Conservation (phyloP, 1,140 invertebrate genomes). For the Gonioctena quinquepunctata region DNA sequence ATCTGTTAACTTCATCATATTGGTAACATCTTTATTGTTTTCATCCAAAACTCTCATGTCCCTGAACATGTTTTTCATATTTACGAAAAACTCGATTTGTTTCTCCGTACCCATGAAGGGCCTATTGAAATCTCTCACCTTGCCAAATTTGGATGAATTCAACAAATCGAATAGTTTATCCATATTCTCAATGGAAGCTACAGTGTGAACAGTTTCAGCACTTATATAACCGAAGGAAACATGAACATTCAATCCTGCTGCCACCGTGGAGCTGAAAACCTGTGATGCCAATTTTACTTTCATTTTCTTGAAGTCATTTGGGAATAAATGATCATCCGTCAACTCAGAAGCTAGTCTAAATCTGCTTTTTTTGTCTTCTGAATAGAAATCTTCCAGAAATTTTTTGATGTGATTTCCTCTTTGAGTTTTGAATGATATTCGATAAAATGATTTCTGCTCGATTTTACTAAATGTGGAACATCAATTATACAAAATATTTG, state of each 20-base stretch:
- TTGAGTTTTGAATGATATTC: conserved; percentile 23
- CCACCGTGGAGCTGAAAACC: conserved; percentile 42
- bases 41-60: conserved; percentile 6
- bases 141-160: conserved; percentile 22
- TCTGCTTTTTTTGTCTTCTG: conserved; percentile 25
- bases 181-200: conserved; percentile 26
- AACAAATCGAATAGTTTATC: conserved; percentile 41
- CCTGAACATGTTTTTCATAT: conserved; percentile 4
- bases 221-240: conserved; percentile 25
- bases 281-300: conserved; percentile 44
- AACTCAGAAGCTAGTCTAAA: conserved; percentile 31
- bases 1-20: conserved; percentile 12
- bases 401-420: background rate
- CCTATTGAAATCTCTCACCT: conserved; percentile 9
- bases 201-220: conserved; percentile 19
- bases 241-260: conserved; percentile 36
- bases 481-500: conserved; percentile 42
- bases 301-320: no score
- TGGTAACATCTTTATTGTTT: conserved; percentile 13
- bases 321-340: conserved; percentile 42
- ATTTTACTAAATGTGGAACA: conserved; percentile 36
- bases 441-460: conserved; percentile 35
- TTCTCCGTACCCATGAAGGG: background rate
- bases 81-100: conserved; percentile 8
- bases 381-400: conserved; percentile 18